Evolutionary conservation across 1,140 invertebrate species (phyloP).

Genomic region (Ctenoplectra terminalis): DNA sequence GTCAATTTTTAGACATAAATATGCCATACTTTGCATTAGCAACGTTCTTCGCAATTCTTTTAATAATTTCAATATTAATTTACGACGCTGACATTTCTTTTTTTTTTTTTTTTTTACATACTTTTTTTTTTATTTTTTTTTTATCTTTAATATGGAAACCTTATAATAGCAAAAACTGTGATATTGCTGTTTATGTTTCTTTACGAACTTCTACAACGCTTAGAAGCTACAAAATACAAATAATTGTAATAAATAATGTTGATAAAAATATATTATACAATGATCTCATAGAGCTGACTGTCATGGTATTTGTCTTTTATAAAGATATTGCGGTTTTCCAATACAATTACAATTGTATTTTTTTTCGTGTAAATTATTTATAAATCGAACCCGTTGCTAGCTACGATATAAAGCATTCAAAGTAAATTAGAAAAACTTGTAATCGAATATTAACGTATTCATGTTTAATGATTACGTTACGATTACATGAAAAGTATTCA

Average conservation of each 20-base stretch:
- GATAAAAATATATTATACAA: slow-evolving; percentile 37
- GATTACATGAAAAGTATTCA: slow-evolving; percentile 16
- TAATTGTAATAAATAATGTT: slow-evolving; percentile 29
- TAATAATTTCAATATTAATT: background rate
- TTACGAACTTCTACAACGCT: background rate
- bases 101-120: background rate
- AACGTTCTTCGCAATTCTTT: background rate
- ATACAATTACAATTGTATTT: slow-evolving; percentile 30
- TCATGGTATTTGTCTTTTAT: slow-evolving; percentile 31
- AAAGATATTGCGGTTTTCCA: slow-evolving; percentile 5
- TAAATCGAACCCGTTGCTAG: background rate
- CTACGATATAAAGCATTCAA: background rate
- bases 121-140: background rate
- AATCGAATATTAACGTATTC: slow-evolving; percentile 7
- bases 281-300: slow-evolving; percentile 24
- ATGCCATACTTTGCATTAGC: slow-evolving; percentile 37
- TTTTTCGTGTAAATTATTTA: slow-evolving; percentile 22
- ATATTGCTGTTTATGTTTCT: background rate
- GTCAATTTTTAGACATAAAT: slow-evolving; percentile 36
- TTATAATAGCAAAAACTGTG: slow-evolving; percentile 5
- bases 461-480: slow-evolving; percentile 12
- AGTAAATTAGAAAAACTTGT: background rate
- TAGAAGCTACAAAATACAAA: slow-evolving; percentile 42
- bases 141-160: background rate
- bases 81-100: background rate